Evolutionary conservation across 2,113 vertebrate species (phyloP), one percentile per base, ranked within the genome.

Genomic region (Oryzias woworae): DNA sequence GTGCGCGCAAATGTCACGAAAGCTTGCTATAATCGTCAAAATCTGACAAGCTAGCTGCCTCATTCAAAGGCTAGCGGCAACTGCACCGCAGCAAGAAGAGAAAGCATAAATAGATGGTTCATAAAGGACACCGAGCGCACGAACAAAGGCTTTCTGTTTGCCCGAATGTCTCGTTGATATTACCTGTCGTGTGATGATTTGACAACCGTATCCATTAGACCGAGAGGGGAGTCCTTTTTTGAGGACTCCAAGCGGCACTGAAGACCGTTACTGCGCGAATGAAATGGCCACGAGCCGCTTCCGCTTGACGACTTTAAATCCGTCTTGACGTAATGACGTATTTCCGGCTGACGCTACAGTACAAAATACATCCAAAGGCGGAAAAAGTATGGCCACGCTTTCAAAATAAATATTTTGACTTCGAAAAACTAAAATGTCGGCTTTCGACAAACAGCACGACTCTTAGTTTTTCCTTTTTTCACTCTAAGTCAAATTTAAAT

Each of bases 131-230:
- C 5, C 1, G 26, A 36, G 31, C 4, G 1, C 14, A 3, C 8
- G 10, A 4, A 20, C 0, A 54, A 56, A 52, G 3, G 16, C 16
- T 13, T 5, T 43, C 18, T 0, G 10, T 55, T 20, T 14, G 14
- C 22, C 2, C 0, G 2, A 1, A 69, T 28, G 15, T 0, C 5
- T 36, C 0, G 44, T n/a, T 12, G 58, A 20, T 10, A 14, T 60
- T 90, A 93, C 92, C 90, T 93, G 89, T 91, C 90, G 81, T 88
- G 81, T 62, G 80, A 76, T 75, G 80, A 85, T 80, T 86, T 92
- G 78, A 89, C 72, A 56, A 83, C 75, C 66, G 87, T 86, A 77
- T 92, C 91, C 91, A 93, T 92, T 50, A 50, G 82, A 76, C 69
- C 80, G 77, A 76, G 75, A 85, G 79, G 65, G 81, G 81, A 61